Conservation (phyloP, 2,888 invertebrate genomes). For the Thelaira solivaga region DNA sequence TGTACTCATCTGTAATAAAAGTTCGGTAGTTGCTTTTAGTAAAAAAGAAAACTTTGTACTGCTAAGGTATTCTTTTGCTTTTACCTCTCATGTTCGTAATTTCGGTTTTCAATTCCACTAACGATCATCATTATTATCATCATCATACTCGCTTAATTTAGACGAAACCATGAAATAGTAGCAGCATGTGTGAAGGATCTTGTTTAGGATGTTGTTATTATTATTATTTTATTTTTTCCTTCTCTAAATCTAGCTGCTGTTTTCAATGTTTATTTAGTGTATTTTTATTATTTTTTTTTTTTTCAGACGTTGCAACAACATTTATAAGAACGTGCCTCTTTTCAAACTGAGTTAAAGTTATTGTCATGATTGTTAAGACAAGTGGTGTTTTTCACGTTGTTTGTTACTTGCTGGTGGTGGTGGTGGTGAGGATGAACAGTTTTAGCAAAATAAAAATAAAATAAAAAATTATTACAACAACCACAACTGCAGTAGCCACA, state of each 20-base stretch:
- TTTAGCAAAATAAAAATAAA: neutral
- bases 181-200: conserved; percentile 60
- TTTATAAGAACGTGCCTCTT: conserved; percentile 57
- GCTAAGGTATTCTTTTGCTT: neutral
- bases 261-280: no score
- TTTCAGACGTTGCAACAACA: no score
- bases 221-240: neutral
- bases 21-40: neutral
- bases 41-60: conserved; percentile 17
- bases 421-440: conserved; percentile 1
- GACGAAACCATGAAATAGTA: conserved; percentile 36
- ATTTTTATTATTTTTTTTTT: neutral
- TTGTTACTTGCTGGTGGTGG: neutral
- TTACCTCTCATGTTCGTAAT: conserved; percentile 20
- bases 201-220: conserved; percentile 39
- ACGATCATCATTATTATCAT: conserved; percentile 49
- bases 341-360: conserved; percentile 60
- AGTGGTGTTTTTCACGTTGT: conserved; percentile 17
- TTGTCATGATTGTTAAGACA: conserved; percentile 55
- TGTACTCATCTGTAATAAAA: conserved; percentile 1
- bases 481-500: conserved; percentile 44
- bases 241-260: conserved; percentile 21
- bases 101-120: conserved; percentile 39
- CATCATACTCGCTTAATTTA: conserved; percentile 1
- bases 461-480: conserved; percentile 18